Base-by-base conservation (phyloP, 2,888 invertebrate species). In the Vannuccia rotundouncinata region DNA sequence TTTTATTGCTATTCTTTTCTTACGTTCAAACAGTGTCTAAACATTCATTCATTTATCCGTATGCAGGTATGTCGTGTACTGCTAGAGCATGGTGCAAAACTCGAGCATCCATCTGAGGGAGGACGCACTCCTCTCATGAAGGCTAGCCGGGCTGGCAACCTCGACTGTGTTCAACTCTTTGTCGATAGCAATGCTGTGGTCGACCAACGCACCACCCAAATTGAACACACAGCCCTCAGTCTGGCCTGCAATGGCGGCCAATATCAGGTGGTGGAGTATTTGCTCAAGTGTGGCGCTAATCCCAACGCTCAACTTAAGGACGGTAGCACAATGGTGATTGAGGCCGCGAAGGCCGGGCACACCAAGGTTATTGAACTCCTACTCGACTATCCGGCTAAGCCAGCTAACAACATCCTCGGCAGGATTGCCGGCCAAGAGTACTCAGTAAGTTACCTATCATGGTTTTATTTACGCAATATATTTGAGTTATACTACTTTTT, bases 121-220 rank as follows among this genome's bases (percentile, higher is more conserved):
- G 97, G 97, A 1, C 91, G 96, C 85, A 98, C 98, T 82, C 96
- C 98, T 76, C 90, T 99, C 86, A 98, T 99, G 98, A 98, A 97
- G 90, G 97, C 98, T 29, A 95, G 95, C 84, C 92, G 97, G 83
- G 95, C 96, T 22, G 98, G 98, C 0, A 96, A 98, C 89, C 90
- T 94, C 79, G 95, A 95, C 89, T 95, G 97, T 83, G 96, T 97
- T 84, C 94, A 95, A 90, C 96, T 95, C 90, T 92, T 99, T 82
- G 92, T 59, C 27, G 25, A 80, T 66, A 29, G 76, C 29, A 86
- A 92, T 82, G 94, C 93, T 27, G 92, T 93, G 88, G 92, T 94
- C n/a, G 93, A 94, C 85, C 83, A 86, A 73, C 92, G 93, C 89
- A 88, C 89, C 22, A 94, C 95, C 10, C 93, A 94, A 82, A 96